Conservation (phyloP, 2,113 vertebrate genomes). For the Psittacus erithacus region DNA sequence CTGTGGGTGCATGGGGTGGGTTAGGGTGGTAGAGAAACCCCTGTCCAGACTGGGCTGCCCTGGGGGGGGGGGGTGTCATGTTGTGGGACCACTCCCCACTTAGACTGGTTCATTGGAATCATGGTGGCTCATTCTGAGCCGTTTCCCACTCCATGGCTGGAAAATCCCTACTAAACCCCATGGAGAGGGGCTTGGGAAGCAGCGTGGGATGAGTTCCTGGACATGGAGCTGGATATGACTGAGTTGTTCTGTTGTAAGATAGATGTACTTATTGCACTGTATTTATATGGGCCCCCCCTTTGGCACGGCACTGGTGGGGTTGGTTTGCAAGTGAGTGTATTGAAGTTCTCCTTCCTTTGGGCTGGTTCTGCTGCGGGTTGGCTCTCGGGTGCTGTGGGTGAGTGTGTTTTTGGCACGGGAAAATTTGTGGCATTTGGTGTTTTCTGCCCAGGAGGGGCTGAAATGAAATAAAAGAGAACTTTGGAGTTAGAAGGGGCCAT, state of each 20-base stretch:
- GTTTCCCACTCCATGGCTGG: rapidly evolving
- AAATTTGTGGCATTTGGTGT: slow-evolving; percentile 10
- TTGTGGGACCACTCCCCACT: background rate
- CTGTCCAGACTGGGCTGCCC: background rate
- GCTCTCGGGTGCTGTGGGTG: background rate
- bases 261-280: slow-evolving; percentile 57
- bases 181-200: background rate
- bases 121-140: rapidly evolving
- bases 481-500: background rate
- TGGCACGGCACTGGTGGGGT: rapidly evolving
- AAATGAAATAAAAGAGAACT: slow-evolving; percentile 5
- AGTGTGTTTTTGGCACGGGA: background rate
- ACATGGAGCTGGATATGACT: background rate
- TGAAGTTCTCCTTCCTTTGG: background rate
- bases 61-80: background rate
- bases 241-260: background rate
- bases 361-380: background rate
- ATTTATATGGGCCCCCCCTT: slow-evolving; percentile 9
- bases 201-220: rapidly evolving
- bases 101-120: background rate
- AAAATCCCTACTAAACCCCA: background rate
- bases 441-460: background rate
- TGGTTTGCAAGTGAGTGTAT: background rate
- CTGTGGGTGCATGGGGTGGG: background rate
- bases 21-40: background rate